Evolutionary conservation across 1,140 invertebrate species (phyloP), one percentile per base, ranked within the genome.

Genomic region (Hylyphantes graminicola): DNA sequence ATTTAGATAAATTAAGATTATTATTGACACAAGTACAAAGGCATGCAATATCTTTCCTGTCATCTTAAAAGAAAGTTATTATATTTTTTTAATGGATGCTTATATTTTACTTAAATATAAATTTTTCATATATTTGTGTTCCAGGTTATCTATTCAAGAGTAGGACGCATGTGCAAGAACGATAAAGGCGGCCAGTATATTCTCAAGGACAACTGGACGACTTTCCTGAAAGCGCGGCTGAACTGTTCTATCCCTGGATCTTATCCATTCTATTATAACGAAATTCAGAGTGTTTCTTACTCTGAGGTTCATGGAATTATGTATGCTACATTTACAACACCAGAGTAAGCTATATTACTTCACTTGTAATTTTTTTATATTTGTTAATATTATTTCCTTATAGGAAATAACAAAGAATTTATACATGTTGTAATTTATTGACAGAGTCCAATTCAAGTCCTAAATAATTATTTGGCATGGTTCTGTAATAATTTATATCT

Each of bases 231-330:
- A 90, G 96, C 97, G 0, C 92, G 97, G 0, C 89, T 99, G 0
- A 97, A 96, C 88, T 99, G 97, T 88, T 96, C 96, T 0, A 88
- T 97, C 11, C 95, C 95, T 0, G 96, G 96, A 0, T 94, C 97
- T 61, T 95, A 95, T 88, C 96, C 97, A 0, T 98, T 98, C 90
- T 96, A 98, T 90, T 98, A 96, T 88, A 94, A 98, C 89, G 95
- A 98, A 89, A 94, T 98, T 8, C 96, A 97, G 89, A 94, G 94
- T 75, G 90, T 90, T 54, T 64, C 86, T 19, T 97, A 96, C 88
- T 90, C 96, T 57, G 92, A 94, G 0, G 92, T 94, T 77, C 93
- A 97, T 88, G 93, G 94, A 86, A 91, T 97, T 21, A 91, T 98
- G 65, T 98, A 98, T 88, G 96, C 95, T 15, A 95, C 96, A 0